phyloP scores from a whole-genome alignment of 2,888 invertebrate genomes.

The Chrysina gloriosa region DNA sequence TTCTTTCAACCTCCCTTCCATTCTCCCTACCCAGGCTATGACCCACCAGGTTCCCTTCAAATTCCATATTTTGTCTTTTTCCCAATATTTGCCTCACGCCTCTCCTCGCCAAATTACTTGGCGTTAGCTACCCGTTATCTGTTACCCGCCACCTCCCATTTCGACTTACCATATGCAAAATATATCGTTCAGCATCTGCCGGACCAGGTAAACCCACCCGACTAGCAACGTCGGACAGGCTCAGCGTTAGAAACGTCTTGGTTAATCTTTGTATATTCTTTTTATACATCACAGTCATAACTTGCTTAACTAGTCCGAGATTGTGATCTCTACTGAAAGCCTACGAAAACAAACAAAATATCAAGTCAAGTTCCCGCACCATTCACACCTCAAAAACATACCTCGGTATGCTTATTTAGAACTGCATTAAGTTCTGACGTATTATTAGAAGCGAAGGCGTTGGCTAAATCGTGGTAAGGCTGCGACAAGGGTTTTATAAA shows the following conservation, averaged over 20 bases:
- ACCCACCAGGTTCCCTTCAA: too few relatives aligned
- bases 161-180: constrained; percentile 88
- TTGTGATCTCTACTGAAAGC: constrained; percentile 82
- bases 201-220: constrained; percentile 88
- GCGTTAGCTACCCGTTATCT: too few relatives aligned
- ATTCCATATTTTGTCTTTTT: too few relatives aligned
- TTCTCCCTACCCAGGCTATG: too few relatives aligned
- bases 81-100: too few relatives aligned
- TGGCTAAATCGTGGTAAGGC: constrained; percentile 89
- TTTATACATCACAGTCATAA: constrained; percentile 89
- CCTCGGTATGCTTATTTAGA: constrained; percentile 83
- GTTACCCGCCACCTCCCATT: too few relatives aligned
- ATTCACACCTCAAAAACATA: constrained; percentile 42
- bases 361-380: background rate
- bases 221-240: constrained; percentile 88
- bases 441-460: constrained; percentile 82
- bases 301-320: constrained; percentile 85
- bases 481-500: constrained; percentile 87
- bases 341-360: constrained; percentile 45
- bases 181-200: constrained; percentile 91
- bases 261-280: constrained; percentile 97
- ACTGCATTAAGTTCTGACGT: constrained; percentile 76
- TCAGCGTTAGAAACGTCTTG: constrained; percentile 92
- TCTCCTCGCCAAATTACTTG: too few relatives aligned
- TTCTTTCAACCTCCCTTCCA: too few relatives aligned